Base-by-base conservation (phyloP, 2,113 vertebrate genomes). In the Eonycteris spelaea region DNA sequence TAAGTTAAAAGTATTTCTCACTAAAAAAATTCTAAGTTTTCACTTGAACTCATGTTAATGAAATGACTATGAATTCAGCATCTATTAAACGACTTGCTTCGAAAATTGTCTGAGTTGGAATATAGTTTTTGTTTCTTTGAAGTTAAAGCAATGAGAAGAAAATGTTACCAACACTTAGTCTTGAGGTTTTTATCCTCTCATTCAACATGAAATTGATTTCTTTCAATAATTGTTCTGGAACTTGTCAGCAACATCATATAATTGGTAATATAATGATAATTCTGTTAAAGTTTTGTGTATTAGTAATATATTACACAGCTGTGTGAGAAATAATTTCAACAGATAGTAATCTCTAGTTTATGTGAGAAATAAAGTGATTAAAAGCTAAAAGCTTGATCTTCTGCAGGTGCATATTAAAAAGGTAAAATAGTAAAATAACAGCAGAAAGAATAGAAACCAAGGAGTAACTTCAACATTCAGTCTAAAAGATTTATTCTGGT, bases 271-370 rank as follows among this genome's bases (percentile, higher is more conserved):
- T 40, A 87, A 78, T 89, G 35, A 80, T 84, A 88, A 85, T 88
- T 19, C 30, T 55, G 83, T 91, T 74, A 74, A 90, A 79, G 8
- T 88, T 88, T 24, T 18, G 11, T 70, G 30, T 53, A 6, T 33
- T 73, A 92, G 12, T 35, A 51, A 87, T 51, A 1, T 6, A 24
- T 79, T 45, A 45, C 51, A 68, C 3, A 68, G 16, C 15, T 91
- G n/a, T 78, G 4, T 90, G 74, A 82, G 57, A 95, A 90, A 85
- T 68, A 51, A 79, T 85, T 93, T 95, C 71, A 87, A 21, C 9
- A 74, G 7, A 85, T 19, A 78, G 59, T 61, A 38, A 79, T 67
- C 6, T 63, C 19, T 3, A 74, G 14, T 57, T 91, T 71, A 77
- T 28, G 4, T 83, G 22, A 12, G 14, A 93, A 90, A 86, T 85